A percentile compares a stretch with the other conserved stretches of the same genome.
Conservation (phyloP, 1,140 invertebrate species). For the Neodiprion lecontei region DNA sequence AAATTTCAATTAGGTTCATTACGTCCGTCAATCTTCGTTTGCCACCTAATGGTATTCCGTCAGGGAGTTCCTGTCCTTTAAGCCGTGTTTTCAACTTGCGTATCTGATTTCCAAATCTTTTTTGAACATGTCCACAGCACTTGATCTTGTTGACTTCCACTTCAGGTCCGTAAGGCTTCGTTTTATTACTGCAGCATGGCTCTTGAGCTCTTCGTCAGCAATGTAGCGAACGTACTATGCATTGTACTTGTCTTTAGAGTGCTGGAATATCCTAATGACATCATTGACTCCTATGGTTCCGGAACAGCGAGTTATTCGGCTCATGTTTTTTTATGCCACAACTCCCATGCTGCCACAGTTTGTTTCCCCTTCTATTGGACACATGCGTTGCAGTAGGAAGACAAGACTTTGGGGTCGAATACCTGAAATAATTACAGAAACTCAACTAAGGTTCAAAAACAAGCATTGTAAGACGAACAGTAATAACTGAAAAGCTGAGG, state of each 20-base stretch:
- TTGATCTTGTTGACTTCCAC: background rate
- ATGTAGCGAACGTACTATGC: background rate
- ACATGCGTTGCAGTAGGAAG: background rate
- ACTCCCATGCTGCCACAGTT: background rate
- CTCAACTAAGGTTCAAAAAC: too few species aligned
- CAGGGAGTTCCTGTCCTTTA: too few species aligned
- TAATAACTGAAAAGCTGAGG: too few species aligned
- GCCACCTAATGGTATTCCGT: too few species aligned
- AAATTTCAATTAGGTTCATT: too few species aligned
- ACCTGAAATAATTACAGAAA: background rate
- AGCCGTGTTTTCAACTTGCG: too few species aligned
- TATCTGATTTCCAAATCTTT: too few species aligned
- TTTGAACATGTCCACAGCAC: too few species aligned
- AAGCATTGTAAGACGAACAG: too few species aligned
- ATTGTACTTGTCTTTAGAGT: slow-evolving; percentile 6
- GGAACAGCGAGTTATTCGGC: background rate
- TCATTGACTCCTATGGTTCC: background rate
- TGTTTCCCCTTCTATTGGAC: slow-evolving; percentile 5
- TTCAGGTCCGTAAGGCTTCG: slow-evolving; percentile 10
- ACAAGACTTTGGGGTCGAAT: slow-evolving; percentile 5
- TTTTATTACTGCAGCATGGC: background rate
- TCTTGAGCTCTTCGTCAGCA: slow-evolving; percentile 4
- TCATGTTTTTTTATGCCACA: background rate
- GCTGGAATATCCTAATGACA: background rate
- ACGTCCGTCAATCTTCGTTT: too few species aligned